Evolutionary conservation across 2,888 invertebrate species (phyloP), one percentile per base, ranked within the genome.

Genomic region (Dascillus cervinus): DNA sequence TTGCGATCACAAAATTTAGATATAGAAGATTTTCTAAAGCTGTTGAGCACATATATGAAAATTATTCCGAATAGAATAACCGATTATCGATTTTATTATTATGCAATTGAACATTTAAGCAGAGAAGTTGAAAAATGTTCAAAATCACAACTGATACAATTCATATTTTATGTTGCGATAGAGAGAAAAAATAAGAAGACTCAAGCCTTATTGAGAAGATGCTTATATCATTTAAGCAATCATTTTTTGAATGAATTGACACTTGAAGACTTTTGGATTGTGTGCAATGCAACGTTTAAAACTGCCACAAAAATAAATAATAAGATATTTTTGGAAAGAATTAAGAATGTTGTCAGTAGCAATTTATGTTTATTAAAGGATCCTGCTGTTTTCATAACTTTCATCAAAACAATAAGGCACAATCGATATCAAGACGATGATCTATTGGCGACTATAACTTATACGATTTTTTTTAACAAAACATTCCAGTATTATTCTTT

Each of bases 321-420:
- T 28, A 37, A 39, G 21, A 11, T 41, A 22, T 38, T 67, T 14
- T 47, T 64, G 24, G 41, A 56, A 4, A 52, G 51, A 44, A 46
- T 65, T 4, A 45, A 47, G 11, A 31, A 50, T 15, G 52, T 52
- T 21, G 32, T 69, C 11, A 53, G 60, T 35, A 43, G 57, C 14
- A 57, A 67, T 40, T 52, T 65, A 23, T 22, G 46, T 23, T 25
- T 61, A 14, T 40, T 69, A 4, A 51, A 54, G 26, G 65, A 70
- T 47, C 50, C 59, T 13, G 53, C 54, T 3, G 45, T 65, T 22
- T 58, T 69, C 31, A 42, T 62, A 9, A 59, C 64, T 6, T 40
- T 69, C 3, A 49, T 67, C 20, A 70, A 70, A 54, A 58, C 60
- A 4, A 31, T 70, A 12, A 48, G 65, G 35, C 58, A 58, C 17